A percentile compares a stretch with the other conserved stretches of the same genome.
phyloP scores from a whole-genome alignment of 1,140 invertebrate genomes.

The Lepidurus packardi region DNA sequence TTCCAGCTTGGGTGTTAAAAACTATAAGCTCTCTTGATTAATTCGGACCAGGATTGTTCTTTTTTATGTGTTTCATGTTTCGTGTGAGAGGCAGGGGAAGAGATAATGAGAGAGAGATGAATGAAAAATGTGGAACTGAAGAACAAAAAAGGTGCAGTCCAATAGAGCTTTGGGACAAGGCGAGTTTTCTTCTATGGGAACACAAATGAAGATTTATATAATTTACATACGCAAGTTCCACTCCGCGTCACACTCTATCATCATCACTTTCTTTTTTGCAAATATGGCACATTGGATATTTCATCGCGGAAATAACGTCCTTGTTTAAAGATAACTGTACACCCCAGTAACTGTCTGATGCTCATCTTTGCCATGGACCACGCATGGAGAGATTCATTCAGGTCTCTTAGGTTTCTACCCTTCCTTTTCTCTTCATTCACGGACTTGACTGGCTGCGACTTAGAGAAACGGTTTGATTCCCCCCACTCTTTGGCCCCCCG shows the following conservation, averaged over 20 bases:
- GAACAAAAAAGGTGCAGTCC: neutral
- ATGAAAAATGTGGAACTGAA: neutral
- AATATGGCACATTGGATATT: slow-evolving; percentile 19
- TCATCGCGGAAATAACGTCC: neutral
- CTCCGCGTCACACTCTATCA: neutral
- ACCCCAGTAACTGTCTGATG: neutral
- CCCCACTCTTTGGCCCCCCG: neutral
- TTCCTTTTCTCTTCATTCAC: neutral
- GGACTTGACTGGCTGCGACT: slow-evolving; percentile 1
- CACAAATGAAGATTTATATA: slow-evolving; percentile 5
- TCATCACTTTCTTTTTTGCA: neutral
- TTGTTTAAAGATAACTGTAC: neutral
- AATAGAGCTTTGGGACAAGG: neutral
- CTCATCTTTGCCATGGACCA: neutral
- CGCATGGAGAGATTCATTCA: slow-evolving; percentile 2
- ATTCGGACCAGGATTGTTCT: slow-evolving; percentile 7
- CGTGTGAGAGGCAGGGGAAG: too few relatives aligned
- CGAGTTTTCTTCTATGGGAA: neutral
- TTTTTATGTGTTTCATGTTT: neutral
- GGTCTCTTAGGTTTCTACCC: neutral
- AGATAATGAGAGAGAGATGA: neutral
- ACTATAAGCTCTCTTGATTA: neutral
- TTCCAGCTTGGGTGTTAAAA: neutral
- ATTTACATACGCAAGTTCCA: slow-evolving; percentile 14
- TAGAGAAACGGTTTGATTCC: slow-evolving; percentile 11